Evolutionary conservation across 2,797 vertebrate species (phyloP).

Genomic region (Ceyx erithaca): DNA sequence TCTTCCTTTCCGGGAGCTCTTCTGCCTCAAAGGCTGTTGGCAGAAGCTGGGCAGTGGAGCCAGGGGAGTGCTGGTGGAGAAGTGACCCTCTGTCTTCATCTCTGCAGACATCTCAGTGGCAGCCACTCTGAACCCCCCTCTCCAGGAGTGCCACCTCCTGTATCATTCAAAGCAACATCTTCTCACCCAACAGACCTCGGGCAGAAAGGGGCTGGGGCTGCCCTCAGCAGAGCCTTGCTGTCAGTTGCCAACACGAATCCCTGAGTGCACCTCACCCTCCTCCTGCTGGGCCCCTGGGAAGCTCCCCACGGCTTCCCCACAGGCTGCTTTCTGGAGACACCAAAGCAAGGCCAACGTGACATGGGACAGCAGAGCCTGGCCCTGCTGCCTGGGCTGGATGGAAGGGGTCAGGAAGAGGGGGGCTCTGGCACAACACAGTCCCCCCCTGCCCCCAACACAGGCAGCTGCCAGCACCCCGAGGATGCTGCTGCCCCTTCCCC

Average conservation of each 20-base stretch:
- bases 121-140: not conserved
- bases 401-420: not conserved
- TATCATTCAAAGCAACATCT: not conserved
- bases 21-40: not conserved
- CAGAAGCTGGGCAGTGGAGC: not conserved
- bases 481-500: not conserved
- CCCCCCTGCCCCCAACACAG: fast-evolving
- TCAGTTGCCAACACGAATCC: not conserved
- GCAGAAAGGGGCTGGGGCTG: not conserved
- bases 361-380: fast-evolving
- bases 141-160: not conserved
- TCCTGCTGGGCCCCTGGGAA: not conserved
- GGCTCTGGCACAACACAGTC: fast-evolving
- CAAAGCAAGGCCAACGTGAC: fast-evolving
- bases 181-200: fast-evolving
- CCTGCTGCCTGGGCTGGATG: fast-evolving
- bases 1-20: not conserved
- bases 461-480: not conserved
- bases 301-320: not conserved
- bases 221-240: not conserved
- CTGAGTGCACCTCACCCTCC: not conserved
- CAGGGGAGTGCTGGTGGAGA: not conserved
- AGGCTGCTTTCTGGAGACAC: not conserved
- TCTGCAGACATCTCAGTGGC: not conserved
- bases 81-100: not conserved